Evolutionary conservation across 2,797 vertebrate species (phyloP).

Genomic region (Huso huso): DNA sequence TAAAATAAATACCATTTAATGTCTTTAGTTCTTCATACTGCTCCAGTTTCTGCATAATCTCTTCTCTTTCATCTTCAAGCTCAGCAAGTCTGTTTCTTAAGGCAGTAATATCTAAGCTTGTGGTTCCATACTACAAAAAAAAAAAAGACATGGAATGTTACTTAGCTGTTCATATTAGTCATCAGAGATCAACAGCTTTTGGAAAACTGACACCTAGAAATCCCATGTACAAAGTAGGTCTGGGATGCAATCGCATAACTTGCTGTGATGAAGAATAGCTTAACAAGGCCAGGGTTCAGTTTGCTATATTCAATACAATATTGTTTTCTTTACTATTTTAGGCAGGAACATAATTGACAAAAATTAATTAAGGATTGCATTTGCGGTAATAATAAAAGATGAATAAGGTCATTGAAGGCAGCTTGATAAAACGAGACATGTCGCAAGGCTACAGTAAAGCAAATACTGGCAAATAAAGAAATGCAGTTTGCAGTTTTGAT

Average conservation of each 20-base stretch:
- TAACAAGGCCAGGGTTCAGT: too few species aligned
- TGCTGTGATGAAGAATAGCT: too few species aligned
- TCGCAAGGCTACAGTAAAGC: background rate
- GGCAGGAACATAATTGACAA: too few species aligned
- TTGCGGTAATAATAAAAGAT: background rate
- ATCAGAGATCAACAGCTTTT: too few species aligned
- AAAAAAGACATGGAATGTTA: background rate
- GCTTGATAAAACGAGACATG: background rate
- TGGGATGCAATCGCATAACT: too few species aligned
- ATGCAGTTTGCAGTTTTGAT: background rate
- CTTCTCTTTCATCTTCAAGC: slow-evolving; percentile 69
- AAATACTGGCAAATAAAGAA: background rate
- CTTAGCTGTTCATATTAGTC: too few species aligned
- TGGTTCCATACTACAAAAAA: slow-evolving; percentile 51
- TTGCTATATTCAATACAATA: too few species aligned
- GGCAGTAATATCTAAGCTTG: slow-evolving; percentile 47
- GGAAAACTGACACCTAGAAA: too few species aligned
- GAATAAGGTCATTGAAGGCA: background rate
- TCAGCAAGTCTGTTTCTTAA: slow-evolving; percentile 57
- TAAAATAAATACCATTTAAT: slow-evolving; percentile 62
- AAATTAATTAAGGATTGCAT: background rate
- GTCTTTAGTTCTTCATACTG: slow-evolving; percentile 60
- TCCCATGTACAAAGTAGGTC: too few species aligned
- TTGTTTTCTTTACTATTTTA: too few species aligned
- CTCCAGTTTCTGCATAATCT: slow-evolving; percentile 64